These are phyloP conservation scores for Notothenia rossii DNA, from an alignment of 2,113 vertebrate genomes.

Conservation along the genomic window DNA sequence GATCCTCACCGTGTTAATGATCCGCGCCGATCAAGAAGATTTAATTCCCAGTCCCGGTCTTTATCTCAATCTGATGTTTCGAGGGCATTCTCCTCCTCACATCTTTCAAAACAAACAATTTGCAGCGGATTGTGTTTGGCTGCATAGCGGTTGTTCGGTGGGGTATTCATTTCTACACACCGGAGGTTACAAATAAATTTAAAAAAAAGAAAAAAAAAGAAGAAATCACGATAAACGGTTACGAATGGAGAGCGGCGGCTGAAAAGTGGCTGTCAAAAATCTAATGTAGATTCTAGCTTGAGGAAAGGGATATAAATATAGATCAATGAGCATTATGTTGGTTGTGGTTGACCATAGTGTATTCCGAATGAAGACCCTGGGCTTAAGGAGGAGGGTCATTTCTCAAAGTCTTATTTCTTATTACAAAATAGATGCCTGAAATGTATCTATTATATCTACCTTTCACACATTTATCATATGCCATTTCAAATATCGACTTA, in stretches of 20 bases:
- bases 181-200: background rate
- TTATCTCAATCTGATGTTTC: slow-evolving; percentile 47
- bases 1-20: slow-evolving; percentile 54
- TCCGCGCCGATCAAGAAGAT: slow-evolving; percentile 54
- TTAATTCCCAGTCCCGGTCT: slow-evolving; percentile 40
- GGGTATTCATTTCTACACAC: slow-evolving; percentile 31
- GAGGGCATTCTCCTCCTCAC: slow-evolving; percentile 11
- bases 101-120: slow-evolving; percentile 44
- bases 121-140: background rate
- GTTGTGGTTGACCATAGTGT: background rate
- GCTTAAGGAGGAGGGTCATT: background rate
- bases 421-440: background rate
- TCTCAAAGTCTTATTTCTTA: background rate
- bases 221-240: background rate
- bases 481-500: background rate
- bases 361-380: background rate
- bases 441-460: background rate
- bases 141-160: background rate
- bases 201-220: background rate
- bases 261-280: slow-evolving; percentile 22
- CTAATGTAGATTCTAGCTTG: slow-evolving; percentile 11
- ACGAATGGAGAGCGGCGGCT: slow-evolving; percentile 28
- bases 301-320: slow-evolving; percentile 9
- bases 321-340: slow-evolving; percentile 11
- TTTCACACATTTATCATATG: background rate